Conservation (phyloP, 2,797 vertebrate genomes). For the Tragopan temminckii region DNA sequence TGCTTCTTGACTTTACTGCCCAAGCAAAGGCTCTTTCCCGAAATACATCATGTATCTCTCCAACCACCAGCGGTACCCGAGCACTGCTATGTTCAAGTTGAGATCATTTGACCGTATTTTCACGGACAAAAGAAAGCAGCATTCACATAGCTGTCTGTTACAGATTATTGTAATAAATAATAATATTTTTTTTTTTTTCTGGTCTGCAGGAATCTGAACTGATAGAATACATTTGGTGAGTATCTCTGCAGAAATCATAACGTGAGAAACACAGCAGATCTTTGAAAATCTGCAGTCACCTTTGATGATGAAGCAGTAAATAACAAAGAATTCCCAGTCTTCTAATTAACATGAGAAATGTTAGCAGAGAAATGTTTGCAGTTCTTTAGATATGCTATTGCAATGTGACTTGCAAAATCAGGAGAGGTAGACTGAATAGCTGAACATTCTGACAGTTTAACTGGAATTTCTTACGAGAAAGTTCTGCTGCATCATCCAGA, state of each 20-base stretch:
- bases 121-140: neutral
- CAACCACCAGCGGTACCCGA: neutral
- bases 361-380: constrained; percentile 46
- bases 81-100: neutral
- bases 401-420: constrained; percentile 33
- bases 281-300: constrained; percentile 32
- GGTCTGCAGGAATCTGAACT: neutral
- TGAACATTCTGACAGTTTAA: constrained; percentile 55
- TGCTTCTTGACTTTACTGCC: neutral
- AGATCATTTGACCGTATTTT: neutral
- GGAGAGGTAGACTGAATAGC: neutral
- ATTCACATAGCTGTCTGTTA: neutral
- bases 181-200: neutral
- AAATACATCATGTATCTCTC: neutral
- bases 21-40: neutral
- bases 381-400: constrained; percentile 34
- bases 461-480: constrained; percentile 57
- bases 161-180: neutral
- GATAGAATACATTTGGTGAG: neutral
- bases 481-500: constrained; percentile 47
- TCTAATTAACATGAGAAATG: constrained; percentile 67
- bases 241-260: constrained; percentile 52
- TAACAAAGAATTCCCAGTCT: constrained; percentile 57
- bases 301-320: constrained; percentile 49
- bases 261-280: neutral